Conservation (phyloP, 2,888 invertebrate species). For the Trichopoda pennipes region DNA sequence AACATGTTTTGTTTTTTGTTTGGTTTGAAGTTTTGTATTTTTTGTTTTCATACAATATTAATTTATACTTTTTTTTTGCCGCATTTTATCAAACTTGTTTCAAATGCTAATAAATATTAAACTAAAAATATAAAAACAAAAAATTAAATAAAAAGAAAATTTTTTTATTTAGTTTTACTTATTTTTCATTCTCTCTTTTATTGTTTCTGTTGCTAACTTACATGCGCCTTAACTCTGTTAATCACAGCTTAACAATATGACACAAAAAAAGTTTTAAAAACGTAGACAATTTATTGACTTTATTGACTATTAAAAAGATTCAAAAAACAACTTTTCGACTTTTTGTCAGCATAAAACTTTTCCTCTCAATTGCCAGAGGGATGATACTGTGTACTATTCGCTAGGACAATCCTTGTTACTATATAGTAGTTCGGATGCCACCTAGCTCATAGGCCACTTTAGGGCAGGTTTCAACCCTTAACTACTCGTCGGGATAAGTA, state of each 20-base stretch:
- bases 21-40: constrained; percentile 25
- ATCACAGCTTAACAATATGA: background rate
- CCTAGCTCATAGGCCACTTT: too few species aligned
- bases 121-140: background rate
- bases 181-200: constrained; percentile 10
- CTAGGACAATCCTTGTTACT: too few species aligned
- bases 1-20: constrained; percentile 64
- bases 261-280: too few species aligned
- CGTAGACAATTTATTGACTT: constrained; percentile 17
- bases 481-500: too few species aligned
- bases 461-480: too few species aligned
- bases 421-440: too few species aligned
- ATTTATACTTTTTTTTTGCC: constrained; percentile 9
- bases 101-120: constrained; percentile 63
- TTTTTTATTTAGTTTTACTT: background rate
- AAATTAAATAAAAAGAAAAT: background rate
- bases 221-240: background rate
- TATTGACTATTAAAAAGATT: constrained; percentile 4
- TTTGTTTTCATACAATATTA: constrained; percentile 33
- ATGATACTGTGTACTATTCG: too few species aligned
- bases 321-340: background rate
- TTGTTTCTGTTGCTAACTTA: constrained; percentile 13
- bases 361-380: background rate
- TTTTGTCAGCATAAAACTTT: constrained; percentile 35
- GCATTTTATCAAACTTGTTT: constrained; percentile 66